Evolutionary conservation across 2,888 invertebrate species (phyloP).

Genomic region (Himalopsyche kuldschensis): DNA sequence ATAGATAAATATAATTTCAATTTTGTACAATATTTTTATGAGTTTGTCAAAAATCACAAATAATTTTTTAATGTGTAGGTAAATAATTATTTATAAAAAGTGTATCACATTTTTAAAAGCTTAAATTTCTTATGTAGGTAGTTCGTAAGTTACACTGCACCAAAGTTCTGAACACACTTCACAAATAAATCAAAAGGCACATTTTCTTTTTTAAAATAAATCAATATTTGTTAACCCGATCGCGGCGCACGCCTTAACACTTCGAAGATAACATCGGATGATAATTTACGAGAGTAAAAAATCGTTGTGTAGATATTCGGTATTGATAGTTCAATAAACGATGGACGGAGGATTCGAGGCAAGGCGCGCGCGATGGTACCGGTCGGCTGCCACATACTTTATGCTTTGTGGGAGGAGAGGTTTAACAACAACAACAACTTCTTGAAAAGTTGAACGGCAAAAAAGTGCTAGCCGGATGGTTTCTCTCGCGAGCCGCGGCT

Average conservation of each 20-base stretch:
- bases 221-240: neutral
- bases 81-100: no score
- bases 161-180: neutral
- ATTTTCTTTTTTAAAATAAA: neutral
- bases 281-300: neutral
- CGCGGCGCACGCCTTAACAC: neutral
- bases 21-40: no score
- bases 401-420: constrained; percentile 5
- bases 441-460: constrained; percentile 13
- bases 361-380: neutral
- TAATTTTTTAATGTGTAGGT: no score
- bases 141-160: neutral
- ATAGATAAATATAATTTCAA: no score
- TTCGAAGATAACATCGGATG: neutral
- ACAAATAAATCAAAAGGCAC: neutral
- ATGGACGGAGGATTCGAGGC: neutral
- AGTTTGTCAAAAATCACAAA: no score
- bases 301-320: neutral
- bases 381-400: neutral
- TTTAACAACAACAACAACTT: constrained; percentile 15
- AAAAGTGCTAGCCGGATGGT: constrained; percentile 2
- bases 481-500: neutral
- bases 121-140: no score
- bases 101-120: no score
- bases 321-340: neutral